Conservation (phyloP, 2,113 vertebrate genomes). For the Bufo gargarizans region DNA sequence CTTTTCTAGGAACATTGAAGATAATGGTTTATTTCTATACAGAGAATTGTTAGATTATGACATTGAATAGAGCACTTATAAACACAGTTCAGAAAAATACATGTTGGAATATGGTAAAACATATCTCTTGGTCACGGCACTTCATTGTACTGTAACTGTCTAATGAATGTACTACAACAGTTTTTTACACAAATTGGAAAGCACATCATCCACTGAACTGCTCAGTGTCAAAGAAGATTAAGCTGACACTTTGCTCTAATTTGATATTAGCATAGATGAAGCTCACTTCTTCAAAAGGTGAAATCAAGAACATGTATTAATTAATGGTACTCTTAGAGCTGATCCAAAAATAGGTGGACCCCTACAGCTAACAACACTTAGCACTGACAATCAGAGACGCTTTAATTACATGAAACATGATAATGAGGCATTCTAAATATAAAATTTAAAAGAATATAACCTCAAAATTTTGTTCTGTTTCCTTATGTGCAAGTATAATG, state of each 20-base stretch:
- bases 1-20: background rate
- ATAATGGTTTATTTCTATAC: background rate
- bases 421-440: background rate
- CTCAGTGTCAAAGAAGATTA: background rate
- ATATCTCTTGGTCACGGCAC: background rate
- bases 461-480: background rate
- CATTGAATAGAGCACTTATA: background rate
- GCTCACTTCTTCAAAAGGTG: background rate
- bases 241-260: background rate
- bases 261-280: background rate
- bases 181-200: background rate
- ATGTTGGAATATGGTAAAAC: background rate
- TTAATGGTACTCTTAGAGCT: background rate
- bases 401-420: slow-evolving; percentile 5
- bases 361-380: slow-evolving; percentile 6
- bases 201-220: background rate
- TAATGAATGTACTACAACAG: background rate
- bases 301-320: slow-evolving; percentile 19
- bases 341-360: background rate
- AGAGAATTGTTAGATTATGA: background rate
- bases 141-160: background rate
- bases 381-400: background rate
- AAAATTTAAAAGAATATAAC: background rate
- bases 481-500: background rate
- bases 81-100: background rate